Conservation (phyloP, 2,113 vertebrate species). For the Albula glossodonta region DNA sequence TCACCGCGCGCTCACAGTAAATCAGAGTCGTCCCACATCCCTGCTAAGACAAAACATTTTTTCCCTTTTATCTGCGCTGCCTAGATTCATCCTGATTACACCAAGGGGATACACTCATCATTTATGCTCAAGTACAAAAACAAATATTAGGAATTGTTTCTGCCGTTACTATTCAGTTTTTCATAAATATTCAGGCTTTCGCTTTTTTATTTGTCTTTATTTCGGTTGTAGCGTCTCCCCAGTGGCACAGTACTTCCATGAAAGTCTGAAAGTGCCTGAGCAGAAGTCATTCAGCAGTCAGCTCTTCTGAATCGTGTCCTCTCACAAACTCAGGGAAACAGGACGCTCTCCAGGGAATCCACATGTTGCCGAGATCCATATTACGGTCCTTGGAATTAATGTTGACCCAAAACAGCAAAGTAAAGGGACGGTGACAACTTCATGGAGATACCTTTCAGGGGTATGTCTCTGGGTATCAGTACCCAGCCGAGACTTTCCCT, state of each 20-base stretch:
- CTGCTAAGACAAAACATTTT: neutral
- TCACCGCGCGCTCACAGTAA: neutral
- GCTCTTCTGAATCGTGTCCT: neutral
- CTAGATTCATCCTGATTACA: slow-evolving; percentile 17
- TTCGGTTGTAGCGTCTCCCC: neutral
- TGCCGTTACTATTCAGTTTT: slow-evolving; percentile 23
- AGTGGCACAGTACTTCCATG: slow-evolving; percentile 10
- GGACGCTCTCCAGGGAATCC: slow-evolving; percentile 6
- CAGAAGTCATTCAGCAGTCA: slow-evolving; percentile 25
- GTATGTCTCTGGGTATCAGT: neutral
- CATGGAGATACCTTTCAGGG: neutral
- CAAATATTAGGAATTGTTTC: slow-evolving; percentile 3
- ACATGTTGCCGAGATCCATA: neutral
- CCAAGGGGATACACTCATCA: neutral
- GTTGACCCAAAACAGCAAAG: slow-evolving; percentile 11
- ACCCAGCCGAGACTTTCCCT: slow-evolving; percentile 1
- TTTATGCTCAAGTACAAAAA: slow-evolving; percentile 20
- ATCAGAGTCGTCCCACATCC: neutral
- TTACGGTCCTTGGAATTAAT: neutral
- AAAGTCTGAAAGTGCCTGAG: slow-evolving; percentile 6
- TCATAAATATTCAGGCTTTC: too few species aligned
- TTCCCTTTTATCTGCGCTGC: neutral
- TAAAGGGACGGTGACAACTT: neutral
- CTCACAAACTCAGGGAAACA: slow-evolving; percentile 12
- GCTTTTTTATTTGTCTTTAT: neutral